phyloP scores from a whole-genome alignment of 2,888 invertebrate species.

The Leptinotarsa tumamoca region DNA sequence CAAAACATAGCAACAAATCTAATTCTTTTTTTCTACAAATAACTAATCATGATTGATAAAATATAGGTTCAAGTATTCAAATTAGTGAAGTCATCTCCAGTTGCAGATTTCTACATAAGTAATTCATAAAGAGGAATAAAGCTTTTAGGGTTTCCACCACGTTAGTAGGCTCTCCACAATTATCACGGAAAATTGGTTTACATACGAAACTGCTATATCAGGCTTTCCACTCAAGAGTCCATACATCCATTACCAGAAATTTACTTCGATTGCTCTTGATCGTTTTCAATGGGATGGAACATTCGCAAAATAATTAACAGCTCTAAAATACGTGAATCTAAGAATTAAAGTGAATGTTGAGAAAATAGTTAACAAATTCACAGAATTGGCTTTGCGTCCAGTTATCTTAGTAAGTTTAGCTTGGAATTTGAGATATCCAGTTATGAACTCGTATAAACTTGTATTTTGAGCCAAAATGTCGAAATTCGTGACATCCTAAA shows the following conservation, averaged over 20 bases:
- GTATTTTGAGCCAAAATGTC: no score
- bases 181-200: slow-evolving; percentile 37
- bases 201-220: slow-evolving; percentile 43
- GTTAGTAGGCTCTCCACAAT: slow-evolving; percentile 21
- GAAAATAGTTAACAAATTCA: no score
- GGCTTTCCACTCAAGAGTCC: slow-evolving; percentile 17
- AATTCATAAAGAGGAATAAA: slow-evolving; percentile 57
- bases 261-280: no score
- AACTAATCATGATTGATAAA: not conserved
- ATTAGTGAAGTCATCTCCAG: slow-evolving; percentile 49
- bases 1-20: not conserved
- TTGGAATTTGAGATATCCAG: no score
- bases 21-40: not conserved
- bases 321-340: no score
- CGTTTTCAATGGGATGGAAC: no score
- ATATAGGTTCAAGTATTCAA: not conserved
- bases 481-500: no score
- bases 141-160: slow-evolving; percentile 49
- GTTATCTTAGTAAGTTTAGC: no score
- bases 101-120: slow-evolving; percentile 60
- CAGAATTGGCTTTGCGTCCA: no score
- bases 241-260: not conserved
- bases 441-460: no score
- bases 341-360: no score
- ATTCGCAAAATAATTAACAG: no score